phyloP scores from a whole-genome alignment of 2,797 vertebrate species.

The Eremophila alpestris region DNA sequence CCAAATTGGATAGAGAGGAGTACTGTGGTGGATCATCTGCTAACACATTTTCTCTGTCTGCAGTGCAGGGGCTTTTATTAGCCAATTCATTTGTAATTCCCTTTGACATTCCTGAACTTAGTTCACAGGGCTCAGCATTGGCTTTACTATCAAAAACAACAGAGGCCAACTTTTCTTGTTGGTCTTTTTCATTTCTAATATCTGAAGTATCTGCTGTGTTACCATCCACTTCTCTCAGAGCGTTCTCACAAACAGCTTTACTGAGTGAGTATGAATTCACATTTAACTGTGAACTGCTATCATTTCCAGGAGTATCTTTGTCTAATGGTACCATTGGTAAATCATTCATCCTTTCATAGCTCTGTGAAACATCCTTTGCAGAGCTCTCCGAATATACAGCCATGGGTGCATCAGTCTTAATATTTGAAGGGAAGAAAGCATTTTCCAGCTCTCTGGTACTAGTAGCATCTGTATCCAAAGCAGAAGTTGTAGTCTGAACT shows the following conservation, averaged over 20 bases:
- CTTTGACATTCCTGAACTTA: constrained; percentile 60
- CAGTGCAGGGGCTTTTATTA: constrained; percentile 47
- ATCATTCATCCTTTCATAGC: constrained; percentile 57
- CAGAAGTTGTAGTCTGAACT: constrained; percentile 32
- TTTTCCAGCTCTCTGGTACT: constrained; percentile 68
- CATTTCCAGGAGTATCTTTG: constrained; percentile 58
- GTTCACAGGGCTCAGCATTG: constrained; percentile 63
- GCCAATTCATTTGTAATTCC: constrained; percentile 52
- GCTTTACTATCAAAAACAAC: constrained; percentile 56
- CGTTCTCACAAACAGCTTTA: constrained; percentile 62
- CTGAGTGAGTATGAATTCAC: not conserved
- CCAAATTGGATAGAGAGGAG: constrained; percentile 59
- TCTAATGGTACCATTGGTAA: constrained; percentile 8
- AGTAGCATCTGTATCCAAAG: constrained; percentile 47
- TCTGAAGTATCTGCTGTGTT: constrained; percentile 49
- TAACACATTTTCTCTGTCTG: constrained; percentile 57
- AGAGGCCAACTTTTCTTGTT: constrained; percentile 56
- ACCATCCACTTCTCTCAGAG: constrained; percentile 45
- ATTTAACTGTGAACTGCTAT: constrained; percentile 46
- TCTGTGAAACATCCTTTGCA: constrained; percentile 46
- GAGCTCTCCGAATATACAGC: constrained; percentile 57
- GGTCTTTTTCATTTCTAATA: constrained; percentile 62
- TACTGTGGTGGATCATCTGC: constrained; percentile 63
- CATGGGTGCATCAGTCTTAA: constrained; percentile 42
- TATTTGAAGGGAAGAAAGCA: constrained; percentile 38